Evolutionary conservation across 2,113 vertebrate genomes (phyloP).

Genomic region (Elephantulus edwardii): DNA sequence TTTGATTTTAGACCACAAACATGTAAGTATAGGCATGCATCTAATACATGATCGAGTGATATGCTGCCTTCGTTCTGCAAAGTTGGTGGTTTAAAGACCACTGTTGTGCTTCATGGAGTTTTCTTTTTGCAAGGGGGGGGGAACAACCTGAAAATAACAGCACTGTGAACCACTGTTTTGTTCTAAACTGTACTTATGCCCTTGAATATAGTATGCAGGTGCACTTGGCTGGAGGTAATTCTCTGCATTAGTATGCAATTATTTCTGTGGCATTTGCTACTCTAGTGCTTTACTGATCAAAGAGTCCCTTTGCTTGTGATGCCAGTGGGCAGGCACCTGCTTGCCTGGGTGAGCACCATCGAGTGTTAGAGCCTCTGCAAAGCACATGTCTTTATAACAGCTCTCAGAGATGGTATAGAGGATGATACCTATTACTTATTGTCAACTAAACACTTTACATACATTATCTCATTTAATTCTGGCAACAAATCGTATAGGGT

Average conservation of each 20-base stretch:
- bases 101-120: slow-evolving; percentile 60
- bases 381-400: slow-evolving; percentile 57
- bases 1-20: slow-evolving; percentile 55
- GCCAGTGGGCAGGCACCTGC: slow-evolving; percentile 55
- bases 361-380: slow-evolving; percentile 61
- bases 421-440: not conserved
- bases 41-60: slow-evolving; percentile 23
- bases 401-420: slow-evolving; percentile 37
- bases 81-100: slow-evolving; percentile 50
- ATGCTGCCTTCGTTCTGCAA: slow-evolving; percentile 38
- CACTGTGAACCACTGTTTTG: slow-evolving; percentile 35
- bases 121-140: slow-evolving; percentile 61
- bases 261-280: slow-evolving; percentile 62
- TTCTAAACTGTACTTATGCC: slow-evolving; percentile 61
- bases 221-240: slow-evolving; percentile 61
- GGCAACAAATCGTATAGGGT: not conserved
- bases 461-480: slow-evolving; percentile 21
- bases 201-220: slow-evolving; percentile 62
- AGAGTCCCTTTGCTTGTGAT: slow-evolving; percentile 62
- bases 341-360: slow-evolving; percentile 63
- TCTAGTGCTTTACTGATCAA: slow-evolving; percentile 62
- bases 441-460: not conserved
- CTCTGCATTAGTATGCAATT: slow-evolving; percentile 65
- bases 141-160: not conserved
- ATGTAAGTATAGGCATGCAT: slow-evolving; percentile 39